Conservation (phyloP, 2,888 invertebrate genomes). For the Coelinius sp. region DNA sequence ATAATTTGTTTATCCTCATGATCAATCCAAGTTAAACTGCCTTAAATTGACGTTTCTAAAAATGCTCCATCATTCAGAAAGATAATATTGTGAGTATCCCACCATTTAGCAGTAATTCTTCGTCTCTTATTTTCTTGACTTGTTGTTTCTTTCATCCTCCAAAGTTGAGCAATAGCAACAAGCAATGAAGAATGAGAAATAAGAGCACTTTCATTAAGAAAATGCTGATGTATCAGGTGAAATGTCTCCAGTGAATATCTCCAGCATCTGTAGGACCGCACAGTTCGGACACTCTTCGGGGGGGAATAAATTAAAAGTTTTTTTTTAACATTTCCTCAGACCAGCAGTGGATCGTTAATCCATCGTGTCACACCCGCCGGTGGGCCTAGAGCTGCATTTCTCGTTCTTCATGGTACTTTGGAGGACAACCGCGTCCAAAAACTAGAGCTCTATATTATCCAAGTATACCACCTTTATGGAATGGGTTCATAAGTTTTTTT, state of each 20-base stretch:
- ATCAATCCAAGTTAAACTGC: neutral
- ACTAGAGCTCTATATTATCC: constrained; percentile 56
- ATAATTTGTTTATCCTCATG: neutral
- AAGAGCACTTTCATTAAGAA: constrained; percentile 46
- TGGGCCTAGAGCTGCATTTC: constrained; percentile 31
- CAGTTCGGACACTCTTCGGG: constrained; percentile 43
- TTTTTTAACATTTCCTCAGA: constrained; percentile 48
- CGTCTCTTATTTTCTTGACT: neutral
- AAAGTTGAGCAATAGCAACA: constrained; percentile 37
- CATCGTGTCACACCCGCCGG: constrained; percentile 52
- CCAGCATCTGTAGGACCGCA: constrained; percentile 20
- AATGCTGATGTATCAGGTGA: constrained; percentile 45
- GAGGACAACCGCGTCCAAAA: constrained; percentile 39
- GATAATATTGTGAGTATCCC: neutral
- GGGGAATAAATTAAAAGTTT: constrained; percentile 61
- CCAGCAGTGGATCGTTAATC: constrained; percentile 59
- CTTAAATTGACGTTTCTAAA: too few species aligned
- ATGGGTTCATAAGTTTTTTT: constrained; percentile 19
- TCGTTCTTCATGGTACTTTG: constrained; percentile 35
- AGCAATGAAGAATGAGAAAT: constrained; percentile 45
- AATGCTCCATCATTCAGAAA: neutral
- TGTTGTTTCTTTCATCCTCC: constrained; percentile 18
- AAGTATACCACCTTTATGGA: constrained; percentile 27
- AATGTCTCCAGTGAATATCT: constrained; percentile 41
- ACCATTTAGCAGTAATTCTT: constrained; percentile 14